Percentiles rank a stretch among this genome's conserved stretches.
Conservation (phyloP, 1,140 invertebrate species). For the Drosophila rufa region DNA sequence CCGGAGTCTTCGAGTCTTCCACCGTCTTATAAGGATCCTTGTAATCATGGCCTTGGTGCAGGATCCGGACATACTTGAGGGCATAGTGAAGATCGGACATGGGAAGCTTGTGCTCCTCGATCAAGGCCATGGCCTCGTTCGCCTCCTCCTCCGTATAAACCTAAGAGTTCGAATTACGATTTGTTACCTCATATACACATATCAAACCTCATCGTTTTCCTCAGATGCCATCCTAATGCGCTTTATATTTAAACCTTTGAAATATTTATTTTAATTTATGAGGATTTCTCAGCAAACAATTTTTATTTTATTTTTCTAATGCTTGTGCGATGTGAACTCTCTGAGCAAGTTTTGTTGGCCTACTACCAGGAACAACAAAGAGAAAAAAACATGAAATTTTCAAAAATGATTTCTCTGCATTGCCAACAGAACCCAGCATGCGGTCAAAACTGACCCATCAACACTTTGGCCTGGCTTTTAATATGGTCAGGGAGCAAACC, state of each 20-base stretch:
- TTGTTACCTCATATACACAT: too few relatives aligned
- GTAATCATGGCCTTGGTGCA: conserved; percentile 8
- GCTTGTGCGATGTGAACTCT: background rate
- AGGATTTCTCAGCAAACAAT: background rate
- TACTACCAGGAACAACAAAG: background rate
- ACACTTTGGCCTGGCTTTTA: conserved; percentile 41
- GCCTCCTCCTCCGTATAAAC: conserved; percentile 46
- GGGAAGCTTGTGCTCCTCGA: conserved; percentile 47
- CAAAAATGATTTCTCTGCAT: conserved; percentile 16
- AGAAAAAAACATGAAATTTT: conserved; percentile 1
- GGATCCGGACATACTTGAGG: conserved; percentile 54
- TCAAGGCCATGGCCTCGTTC: conserved; percentile 39
- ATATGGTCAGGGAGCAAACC: conserved; percentile 7
- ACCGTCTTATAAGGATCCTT: background rate
- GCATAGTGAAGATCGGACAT: conserved; percentile 59
- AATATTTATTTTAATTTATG: background rate
- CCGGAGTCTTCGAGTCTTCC: background rate
- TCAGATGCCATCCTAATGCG: conserved; percentile 4
- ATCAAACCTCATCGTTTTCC: conserved; percentile 19
- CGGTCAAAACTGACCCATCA: conserved; percentile 41
- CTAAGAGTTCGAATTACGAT: conserved; percentile 7
- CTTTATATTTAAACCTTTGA: background rate
- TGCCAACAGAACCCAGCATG: conserved; percentile 23
- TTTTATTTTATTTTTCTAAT: background rate
- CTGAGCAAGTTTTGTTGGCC: conserved; percentile 4